Evolutionary conservation across 2,888 invertebrate genomes (phyloP).

Genomic region (Prosapia bicincta): DNA sequence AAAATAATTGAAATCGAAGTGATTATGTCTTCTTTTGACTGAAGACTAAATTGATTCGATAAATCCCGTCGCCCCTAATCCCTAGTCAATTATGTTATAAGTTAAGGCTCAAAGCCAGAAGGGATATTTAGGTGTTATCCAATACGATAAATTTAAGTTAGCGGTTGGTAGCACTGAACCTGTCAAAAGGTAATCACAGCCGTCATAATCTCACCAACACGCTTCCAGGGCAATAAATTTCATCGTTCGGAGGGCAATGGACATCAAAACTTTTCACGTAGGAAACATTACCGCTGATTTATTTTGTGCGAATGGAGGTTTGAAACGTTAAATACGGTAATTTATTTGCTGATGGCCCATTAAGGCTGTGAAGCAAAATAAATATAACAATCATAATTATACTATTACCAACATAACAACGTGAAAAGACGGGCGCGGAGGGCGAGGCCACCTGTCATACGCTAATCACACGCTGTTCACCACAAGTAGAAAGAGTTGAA

Average conservation of each 20-base stretch:
- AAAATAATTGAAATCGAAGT: background rate
- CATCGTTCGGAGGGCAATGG: background rate
- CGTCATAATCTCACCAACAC: conserved; percentile 18
- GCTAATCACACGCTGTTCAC: background rate
- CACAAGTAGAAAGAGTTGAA: background rate
- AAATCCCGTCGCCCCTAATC: background rate
- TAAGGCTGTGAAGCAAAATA: background rate
- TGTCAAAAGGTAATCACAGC: conserved; percentile 23
- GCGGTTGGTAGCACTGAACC: conserved; percentile 21
- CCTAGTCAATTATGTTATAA: background rate
- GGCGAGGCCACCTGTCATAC: background rate
- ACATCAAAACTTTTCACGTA: background rate
- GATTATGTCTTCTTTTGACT: background rate
- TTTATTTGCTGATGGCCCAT: background rate
- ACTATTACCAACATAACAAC: background rate
- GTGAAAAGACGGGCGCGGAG: background rate
- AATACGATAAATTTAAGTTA: conserved; percentile 16
- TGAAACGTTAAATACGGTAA: background rate
- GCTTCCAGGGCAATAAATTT: background rate
- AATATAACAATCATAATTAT: background rate
- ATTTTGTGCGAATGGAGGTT: background rate
- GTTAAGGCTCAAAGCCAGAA: background rate
- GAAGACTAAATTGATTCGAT: conserved; percentile 2
- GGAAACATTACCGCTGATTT: background rate
- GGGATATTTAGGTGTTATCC: conserved; percentile 16